These are phyloP conservation scores for Mesocricetus auratus DNA, from an alignment of 2,113 vertebrate genomes.

Conservation along the genomic window DNA sequence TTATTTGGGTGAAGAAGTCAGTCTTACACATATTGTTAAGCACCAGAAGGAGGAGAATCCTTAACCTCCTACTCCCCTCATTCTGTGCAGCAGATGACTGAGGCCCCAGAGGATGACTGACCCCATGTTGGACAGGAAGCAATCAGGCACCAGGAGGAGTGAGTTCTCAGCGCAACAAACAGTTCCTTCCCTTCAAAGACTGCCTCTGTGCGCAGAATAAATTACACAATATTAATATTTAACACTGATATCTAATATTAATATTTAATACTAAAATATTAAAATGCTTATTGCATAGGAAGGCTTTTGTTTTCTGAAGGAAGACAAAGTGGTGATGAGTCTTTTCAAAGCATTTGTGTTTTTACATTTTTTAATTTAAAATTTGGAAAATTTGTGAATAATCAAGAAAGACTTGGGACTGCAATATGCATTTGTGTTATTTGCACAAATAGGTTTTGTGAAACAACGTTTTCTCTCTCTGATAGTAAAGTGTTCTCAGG, in stretches of 20 bases:
- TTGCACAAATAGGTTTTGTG: neutral
- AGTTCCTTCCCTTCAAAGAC: neutral
- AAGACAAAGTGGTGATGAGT: neutral
- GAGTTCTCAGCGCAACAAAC: neutral
- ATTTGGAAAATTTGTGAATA: neutral
- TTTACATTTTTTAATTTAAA: neutral
- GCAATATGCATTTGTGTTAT: neutral
- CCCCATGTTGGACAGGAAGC: neutral
- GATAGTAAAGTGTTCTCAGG: neutral
- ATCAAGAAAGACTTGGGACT: neutral
- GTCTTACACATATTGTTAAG: neutral
- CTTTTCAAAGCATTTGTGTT: neutral
- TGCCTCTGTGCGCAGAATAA: neutral
- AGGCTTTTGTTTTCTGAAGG: neutral
- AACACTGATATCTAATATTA: neutral
- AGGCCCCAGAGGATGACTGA: neutral
- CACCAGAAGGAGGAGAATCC: neutral
- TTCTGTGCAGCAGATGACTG: neutral
- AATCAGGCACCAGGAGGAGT: neutral
- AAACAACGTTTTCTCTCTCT: neutral
- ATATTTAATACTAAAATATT: neutral
- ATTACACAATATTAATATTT: neutral
- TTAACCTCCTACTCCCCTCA: neutral
- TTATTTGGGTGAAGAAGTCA: neutral
- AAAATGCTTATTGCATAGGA: neutral